phyloP scores from a whole-genome alignment of 2,113 vertebrate genomes.

The Odontophorus gujanensis region DNA sequence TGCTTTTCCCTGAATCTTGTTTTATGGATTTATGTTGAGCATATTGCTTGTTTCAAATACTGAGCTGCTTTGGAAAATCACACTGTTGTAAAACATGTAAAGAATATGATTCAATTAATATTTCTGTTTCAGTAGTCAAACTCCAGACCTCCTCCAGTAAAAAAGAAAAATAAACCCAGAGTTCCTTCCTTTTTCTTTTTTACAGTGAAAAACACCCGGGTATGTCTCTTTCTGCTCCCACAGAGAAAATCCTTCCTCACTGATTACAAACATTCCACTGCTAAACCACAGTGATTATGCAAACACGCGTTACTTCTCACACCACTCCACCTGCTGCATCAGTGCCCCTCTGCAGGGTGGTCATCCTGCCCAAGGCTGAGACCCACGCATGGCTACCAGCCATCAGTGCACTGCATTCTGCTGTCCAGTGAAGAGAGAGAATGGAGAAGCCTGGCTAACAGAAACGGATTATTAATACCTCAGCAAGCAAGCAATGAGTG shows the following conservation, averaged over 20 bases:
- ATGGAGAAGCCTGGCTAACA: neutral
- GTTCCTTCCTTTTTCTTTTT: neutral
- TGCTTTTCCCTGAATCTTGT: neutral
- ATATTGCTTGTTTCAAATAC: neutral
- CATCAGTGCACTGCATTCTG: neutral
- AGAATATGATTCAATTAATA: neutral
- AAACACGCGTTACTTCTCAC: accelerated
- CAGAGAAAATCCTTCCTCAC: neutral
- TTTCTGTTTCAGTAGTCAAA: neutral
- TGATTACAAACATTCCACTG: accelerated
- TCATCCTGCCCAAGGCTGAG: accelerated
- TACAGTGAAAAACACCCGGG: neutral
- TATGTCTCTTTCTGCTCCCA: neutral
- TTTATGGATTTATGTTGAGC: neutral
- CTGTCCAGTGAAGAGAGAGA: accelerated
- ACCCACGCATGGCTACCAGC: accelerated
- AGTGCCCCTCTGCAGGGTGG: neutral
- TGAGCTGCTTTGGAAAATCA: neutral
- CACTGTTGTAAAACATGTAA: neutral
- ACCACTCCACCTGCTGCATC: accelerated
- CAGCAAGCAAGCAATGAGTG: neutral
- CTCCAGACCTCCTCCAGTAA: neutral
- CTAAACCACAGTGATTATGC: accelerated
- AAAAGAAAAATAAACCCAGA: neutral
- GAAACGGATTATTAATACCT: neutral